Base-by-base conservation (phyloP, 1,140 invertebrate species). In the Aphelinus atriplicis region DNA sequence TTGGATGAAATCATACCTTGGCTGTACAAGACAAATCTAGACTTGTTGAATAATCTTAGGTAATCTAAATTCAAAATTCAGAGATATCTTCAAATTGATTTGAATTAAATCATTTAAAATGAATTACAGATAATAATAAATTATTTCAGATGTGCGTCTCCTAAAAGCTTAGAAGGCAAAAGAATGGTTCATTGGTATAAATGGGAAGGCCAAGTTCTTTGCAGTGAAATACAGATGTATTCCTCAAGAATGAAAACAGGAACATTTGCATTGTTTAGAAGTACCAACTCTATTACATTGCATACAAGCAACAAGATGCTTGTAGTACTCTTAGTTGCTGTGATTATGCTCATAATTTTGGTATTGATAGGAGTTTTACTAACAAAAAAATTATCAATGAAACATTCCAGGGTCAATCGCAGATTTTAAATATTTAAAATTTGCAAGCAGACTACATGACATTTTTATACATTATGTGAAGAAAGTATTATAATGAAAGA, bases 111-210 rank as follows among this genome's bases (percentile, higher is more conserved):
- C 3, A 64, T 62, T 57, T 50, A 3, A 45, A 9, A 60, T 46
- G 7, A 26, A 26, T 26, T 26, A 26, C 26, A 26, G 26, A 26
- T 26, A 26, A 26, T 26, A 58, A 58, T 42, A 61, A 71, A 66
- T 66, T 63, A 48, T 71, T 73, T 26, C 67, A 87, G 84, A 61
- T 87, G 84, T 66, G 70, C 77, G 9, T 77, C 76, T 48, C 84
- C 84, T 26, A 4, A 72, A 42, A 75, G 80, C 43, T 47, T 84
- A 66, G 73, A 69, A 7, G 73, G 81, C 9, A 78, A 68, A 51
- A 79, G 85, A 73, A 77, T 86, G 68, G 76, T 85, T 0, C 85
- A 86, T 70, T 86, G 84, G 84, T 83, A 83, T 7, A 77, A 82
- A 42, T 85, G 84, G 84, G 78, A 80, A 3, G 67, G 76, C 3